Evolutionary conservation across 2,888 invertebrate genomes (phyloP), one percentile per base, ranked within the genome.

Genomic region (Callyntrura sp.): DNA sequence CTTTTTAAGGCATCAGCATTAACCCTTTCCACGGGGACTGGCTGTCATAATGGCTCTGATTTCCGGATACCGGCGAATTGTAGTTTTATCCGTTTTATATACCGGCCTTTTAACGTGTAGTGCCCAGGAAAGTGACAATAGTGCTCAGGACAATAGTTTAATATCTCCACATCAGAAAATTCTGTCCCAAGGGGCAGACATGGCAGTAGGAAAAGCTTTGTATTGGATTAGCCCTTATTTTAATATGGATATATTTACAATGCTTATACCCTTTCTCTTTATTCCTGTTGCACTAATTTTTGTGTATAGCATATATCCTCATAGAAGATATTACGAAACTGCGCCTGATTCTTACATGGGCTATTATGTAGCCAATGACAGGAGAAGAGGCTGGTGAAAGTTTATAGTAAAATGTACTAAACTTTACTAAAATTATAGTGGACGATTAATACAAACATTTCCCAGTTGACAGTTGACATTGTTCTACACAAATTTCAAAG

Each of bases 221-320:
- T 92, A 90, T 43, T 92, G 92, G 92, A 73, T 92, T 14, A 90
- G 85, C 48, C 90, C 92, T 8, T 43, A 87, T 11, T 91, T 92
- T 45, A 92, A 92, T 65, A 83, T 92, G 48, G 90, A 90, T 45
- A 90, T 91, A 9, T 92, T 92, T 60, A 48, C 90, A 6, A 76
- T 57, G 51, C 8, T 88, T 0, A 48, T 92, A 2, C 88, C 91
- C 11, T 92, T 90, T 55, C 48, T 65, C 0, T 35, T 91, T 0
- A 92, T 92, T 12, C 92, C 92, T 5, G n/a, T 91, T 0, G 85
- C 85, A 0, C n/a, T 91, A 6, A 86, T 90, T 11, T 91, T 79
- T 57, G 20, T 92, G 0, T 92, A 86, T 17, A 28, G 90, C 6
- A 25, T 91, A 12, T 92, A 92, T 20, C 92, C 92, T 0, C 85